Percentiles rank a stretch among this genome's conserved stretches.
Evolutionary conservation across 2,797 vertebrate species (phyloP).

Genomic region (Xerus rutilus): DNA sequence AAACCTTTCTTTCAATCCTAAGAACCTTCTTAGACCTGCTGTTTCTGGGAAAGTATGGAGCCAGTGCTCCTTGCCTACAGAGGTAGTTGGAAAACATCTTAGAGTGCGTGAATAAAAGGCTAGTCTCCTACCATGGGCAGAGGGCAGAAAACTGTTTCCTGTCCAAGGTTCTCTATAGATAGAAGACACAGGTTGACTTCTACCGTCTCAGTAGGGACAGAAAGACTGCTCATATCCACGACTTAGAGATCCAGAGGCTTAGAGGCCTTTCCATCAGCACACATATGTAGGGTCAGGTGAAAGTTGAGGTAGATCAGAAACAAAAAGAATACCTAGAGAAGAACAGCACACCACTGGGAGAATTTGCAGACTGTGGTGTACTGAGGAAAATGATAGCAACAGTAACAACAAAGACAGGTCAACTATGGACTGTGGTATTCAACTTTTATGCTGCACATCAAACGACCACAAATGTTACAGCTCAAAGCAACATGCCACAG

Average conservation of each 20-base stretch:
- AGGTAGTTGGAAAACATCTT: not conserved
- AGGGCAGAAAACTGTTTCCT: not conserved
- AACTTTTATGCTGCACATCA: too few relatives aligned
- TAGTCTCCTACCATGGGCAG: not conserved
- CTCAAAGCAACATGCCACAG: not conserved
- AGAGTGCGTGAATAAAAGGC: not conserved
- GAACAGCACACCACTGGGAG: not conserved
- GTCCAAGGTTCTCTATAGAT: not conserved
- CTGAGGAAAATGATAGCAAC: not conserved
- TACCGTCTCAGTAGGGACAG: accelerated
- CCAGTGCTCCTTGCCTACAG: not conserved
- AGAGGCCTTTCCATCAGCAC: not conserved
- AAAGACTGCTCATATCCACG: not conserved
- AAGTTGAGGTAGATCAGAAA: not conserved
- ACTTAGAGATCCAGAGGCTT: not conserved
- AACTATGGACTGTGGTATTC: not conserved
- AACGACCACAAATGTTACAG: not conserved
- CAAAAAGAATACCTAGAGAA: too few relatives aligned
- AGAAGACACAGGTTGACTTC: not conserved
- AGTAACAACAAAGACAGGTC: not conserved
- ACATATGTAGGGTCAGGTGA: too few relatives aligned
- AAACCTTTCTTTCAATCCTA: not conserved
- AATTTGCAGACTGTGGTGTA: not conserved
- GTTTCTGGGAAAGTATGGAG: not conserved
- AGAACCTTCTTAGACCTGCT: not conserved